Conservation (phyloP, 1,140 invertebrate genomes). For the Zaprionus ornatus region DNA sequence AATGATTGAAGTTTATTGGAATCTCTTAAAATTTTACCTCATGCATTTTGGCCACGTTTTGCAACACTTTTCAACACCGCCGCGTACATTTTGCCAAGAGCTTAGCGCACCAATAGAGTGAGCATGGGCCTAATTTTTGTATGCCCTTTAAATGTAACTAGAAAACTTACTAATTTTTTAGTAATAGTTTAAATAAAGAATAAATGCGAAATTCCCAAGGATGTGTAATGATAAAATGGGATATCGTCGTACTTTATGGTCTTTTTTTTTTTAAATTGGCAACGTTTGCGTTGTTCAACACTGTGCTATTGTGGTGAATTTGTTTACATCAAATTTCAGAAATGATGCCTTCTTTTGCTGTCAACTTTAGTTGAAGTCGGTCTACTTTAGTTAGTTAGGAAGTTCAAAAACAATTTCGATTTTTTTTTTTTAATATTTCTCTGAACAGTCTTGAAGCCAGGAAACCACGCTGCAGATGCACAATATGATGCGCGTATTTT, state of each 20-base stretch:
- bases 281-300: slow-evolving; percentile 14
- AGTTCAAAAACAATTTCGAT: slow-evolving; percentile 6
- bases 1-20: slow-evolving; percentile 5
- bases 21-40: slow-evolving; percentile 32
- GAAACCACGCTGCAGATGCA: not conserved
- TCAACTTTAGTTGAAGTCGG: slow-evolving; percentile 30
- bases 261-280: not conserved
- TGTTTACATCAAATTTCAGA: not conserved
- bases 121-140: slow-evolving; percentile 55
- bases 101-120: slow-evolving; percentile 48
- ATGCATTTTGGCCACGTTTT: slow-evolving; percentile 50
- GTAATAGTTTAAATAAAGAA: slow-evolving; percentile 74
- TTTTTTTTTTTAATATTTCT: slow-evolving; percentile 20
- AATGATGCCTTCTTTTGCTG: slow-evolving; percentile 27
- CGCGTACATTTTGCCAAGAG: slow-evolving; percentile 63
- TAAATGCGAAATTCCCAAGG: slow-evolving; percentile 41
- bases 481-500: slow-evolving; percentile 30
- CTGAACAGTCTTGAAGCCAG: slow-evolving; percentile 17
- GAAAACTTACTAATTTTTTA: slow-evolving; percentile 78
- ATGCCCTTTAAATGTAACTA: slow-evolving; percentile 68
- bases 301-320: slow-evolving; percentile 11
- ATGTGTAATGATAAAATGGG: not conserved
- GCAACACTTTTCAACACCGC: slow-evolving; percentile 38
- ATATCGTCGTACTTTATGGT: not conserved
- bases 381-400: not conserved